Conservation (phyloP, 2,113 vertebrate genomes). For the Pseudorectes ferrugineus region DNA sequence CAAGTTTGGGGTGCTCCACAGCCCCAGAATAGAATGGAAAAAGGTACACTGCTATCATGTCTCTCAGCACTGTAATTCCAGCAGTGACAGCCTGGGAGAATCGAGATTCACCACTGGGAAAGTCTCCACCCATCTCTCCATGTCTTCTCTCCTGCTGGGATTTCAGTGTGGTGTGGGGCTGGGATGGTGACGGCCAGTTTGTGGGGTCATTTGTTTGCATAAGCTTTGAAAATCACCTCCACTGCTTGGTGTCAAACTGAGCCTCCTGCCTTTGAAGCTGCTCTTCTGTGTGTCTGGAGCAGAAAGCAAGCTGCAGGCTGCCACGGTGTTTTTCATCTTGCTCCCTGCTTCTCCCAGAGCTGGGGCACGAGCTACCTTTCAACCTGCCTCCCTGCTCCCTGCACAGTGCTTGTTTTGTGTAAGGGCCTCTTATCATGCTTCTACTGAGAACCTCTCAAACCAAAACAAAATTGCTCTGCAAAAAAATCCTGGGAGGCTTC, state of each 20-base stretch:
- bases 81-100: not conserved
- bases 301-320: slow-evolving; percentile 5
- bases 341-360: not conserved
- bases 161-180: not conserved
- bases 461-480: not conserved
- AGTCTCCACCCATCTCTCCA: not conserved
- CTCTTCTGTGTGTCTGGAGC: not conserved
- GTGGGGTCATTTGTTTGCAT: not conserved
- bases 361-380: not conserved
- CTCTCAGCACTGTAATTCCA: not conserved
- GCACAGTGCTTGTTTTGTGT: not conserved
- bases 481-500: not conserved
- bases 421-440: not conserved
- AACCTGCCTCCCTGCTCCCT: not conserved
- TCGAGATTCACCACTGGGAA: not conserved
- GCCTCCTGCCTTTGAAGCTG: slow-evolving; percentile 25
- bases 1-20: not conserved
- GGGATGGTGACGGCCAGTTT: not conserved
- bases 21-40: not conserved
- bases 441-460: not conserved
- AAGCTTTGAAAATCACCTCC: not conserved
- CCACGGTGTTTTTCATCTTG: not conserved
- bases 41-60: not conserved
- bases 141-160: not conserved
- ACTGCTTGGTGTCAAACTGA: slow-evolving; percentile 4